Conservation (phyloP, 2,888 invertebrate species). For the Anoplius nigerrimus region DNA sequence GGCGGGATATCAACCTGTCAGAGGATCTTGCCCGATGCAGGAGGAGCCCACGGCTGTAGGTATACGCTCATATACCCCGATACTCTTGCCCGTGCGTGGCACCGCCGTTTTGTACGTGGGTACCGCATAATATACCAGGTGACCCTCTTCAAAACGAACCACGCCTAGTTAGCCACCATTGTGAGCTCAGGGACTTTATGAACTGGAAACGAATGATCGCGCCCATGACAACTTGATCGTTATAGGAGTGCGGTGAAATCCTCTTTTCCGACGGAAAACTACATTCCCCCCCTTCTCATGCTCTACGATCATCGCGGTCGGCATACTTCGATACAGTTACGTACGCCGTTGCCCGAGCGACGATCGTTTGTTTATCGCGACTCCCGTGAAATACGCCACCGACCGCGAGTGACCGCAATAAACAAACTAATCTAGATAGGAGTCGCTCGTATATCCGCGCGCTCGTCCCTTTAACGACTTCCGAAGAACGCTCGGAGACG, state of each 20-base stretch:
- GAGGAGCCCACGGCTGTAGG: slow-evolving; percentile 45
- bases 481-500: no score
- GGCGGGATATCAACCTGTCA: slow-evolving; percentile 64
- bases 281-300: slow-evolving; percentile 6
- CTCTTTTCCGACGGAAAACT: slow-evolving; percentile 39
- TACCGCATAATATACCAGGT: slow-evolving; percentile 61
- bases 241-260: slow-evolving; percentile 37
- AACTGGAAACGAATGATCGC: slow-evolving; percentile 63
- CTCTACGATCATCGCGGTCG: not conserved
- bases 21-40: slow-evolving; percentile 57
- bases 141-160: slow-evolving; percentile 70
- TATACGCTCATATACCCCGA: slow-evolving; percentile 39
- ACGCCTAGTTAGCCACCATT: slow-evolving; percentile 71
- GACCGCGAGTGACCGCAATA: not conserved
- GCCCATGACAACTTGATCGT: slow-evolving; percentile 65
- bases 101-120: not conserved
- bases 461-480: not conserved
- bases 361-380: no score
- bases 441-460: not conserved
- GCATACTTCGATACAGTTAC: slow-evolving; percentile 7
- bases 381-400: no score
- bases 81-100: slow-evolving; percentile 18
- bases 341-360: not conserved
- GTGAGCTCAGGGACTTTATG: slow-evolving; percentile 59
- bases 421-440: slow-evolving; percentile 5